These are phyloP conservation scores for Lasius platythorax DNA, from an alignment of 2,888 invertebrate genomes.

Conservation along the genomic window DNA sequence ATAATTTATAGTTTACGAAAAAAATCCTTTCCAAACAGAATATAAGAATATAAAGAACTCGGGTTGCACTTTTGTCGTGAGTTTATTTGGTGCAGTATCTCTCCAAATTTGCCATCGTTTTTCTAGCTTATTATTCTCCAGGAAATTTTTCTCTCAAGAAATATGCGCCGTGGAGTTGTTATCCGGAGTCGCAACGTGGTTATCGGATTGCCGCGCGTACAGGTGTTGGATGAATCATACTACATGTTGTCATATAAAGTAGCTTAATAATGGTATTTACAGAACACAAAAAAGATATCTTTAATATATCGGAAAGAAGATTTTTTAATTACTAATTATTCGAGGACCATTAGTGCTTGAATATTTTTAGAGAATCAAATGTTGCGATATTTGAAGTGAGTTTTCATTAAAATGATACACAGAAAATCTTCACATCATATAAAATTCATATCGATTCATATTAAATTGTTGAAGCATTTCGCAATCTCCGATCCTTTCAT, in stretches of 20 bases:
- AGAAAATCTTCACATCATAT: neutral
- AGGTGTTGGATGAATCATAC: neutral
- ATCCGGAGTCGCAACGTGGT: neutral
- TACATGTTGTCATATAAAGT: neutral
- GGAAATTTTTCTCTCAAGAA: neutral
- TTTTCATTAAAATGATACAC: neutral
- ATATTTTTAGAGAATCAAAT: constrained; percentile 2
- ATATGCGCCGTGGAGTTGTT: neutral
- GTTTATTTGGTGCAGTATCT: neutral
- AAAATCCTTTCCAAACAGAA: neutral
- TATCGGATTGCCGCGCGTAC: constrained; percentile 3
- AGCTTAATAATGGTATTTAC: neutral
- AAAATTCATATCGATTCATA: neutral
- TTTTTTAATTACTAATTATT: constrained; percentile 14
- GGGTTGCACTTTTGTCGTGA: neutral
- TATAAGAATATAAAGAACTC: neutral
- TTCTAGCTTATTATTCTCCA: neutral
- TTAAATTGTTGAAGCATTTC: neutral
- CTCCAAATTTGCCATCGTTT: neutral
- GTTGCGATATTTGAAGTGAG: neutral
- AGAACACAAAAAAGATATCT: neutral
- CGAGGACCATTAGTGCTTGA: neutral
- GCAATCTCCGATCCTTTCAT: neutral
- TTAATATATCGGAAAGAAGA: neutral
- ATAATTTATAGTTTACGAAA: neutral